These are phyloP conservation scores for Gallinago jamesoni DNA, from an alignment of 2,113 vertebrate species.

Conservation along the genomic window DNA sequence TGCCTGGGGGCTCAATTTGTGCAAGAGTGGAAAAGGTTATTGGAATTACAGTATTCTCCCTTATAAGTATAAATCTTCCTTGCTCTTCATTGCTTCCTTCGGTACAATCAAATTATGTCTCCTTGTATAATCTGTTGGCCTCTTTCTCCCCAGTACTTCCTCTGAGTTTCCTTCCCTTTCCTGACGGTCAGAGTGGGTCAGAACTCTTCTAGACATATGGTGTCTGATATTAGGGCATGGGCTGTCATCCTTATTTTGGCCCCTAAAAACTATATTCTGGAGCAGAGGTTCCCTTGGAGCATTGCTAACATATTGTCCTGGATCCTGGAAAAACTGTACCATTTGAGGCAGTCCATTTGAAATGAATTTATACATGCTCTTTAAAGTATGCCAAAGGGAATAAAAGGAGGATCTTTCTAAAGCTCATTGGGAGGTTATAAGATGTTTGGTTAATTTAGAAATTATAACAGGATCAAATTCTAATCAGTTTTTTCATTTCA, in stretches of 20 bases:
- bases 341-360: not conserved
- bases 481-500: not conserved
- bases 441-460: not conserved
- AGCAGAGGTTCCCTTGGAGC: not conserved
- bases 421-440: not conserved
- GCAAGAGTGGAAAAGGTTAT: conserved; percentile 35
- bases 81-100: not conserved
- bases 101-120: not conserved
- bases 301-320: not conserved
- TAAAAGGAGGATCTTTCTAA: not conserved
- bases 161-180: not conserved
- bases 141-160: not conserved
- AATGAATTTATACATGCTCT: not conserved
- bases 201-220: not conserved
- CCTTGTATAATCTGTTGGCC: not conserved
- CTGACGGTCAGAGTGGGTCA: not conserved
- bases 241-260: not conserved
- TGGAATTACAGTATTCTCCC: conserved; percentile 5
- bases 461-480: not conserved
- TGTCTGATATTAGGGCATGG: not conserved
- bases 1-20: conserved; percentile 39
- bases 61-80: not conserved
- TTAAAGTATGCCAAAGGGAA: not conserved
- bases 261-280: not conserved
- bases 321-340: not conserved